phyloP scores from a whole-genome alignment of 2,888 invertebrate species.

The Habrosyne pyritoides region DNA sequence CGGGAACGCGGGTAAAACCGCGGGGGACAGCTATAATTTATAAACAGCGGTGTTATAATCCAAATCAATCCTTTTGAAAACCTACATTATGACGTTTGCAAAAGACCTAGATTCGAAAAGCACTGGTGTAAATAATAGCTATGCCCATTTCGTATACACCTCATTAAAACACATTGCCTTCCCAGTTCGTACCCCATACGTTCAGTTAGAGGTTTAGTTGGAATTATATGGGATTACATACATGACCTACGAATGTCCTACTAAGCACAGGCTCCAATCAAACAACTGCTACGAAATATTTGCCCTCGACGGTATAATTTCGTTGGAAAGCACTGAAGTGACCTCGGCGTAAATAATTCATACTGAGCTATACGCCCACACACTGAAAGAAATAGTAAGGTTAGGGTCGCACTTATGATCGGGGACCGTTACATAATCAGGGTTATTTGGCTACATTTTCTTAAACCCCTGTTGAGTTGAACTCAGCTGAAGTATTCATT shows the following conservation, averaged over 20 bases:
- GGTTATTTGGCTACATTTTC: slow-evolving; percentile 4
- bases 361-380: slow-evolving; percentile 16
- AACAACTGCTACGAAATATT: slow-evolving; percentile 14
- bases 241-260: slow-evolving; percentile 2
- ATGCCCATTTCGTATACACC: not conserved
- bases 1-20: too few relatives aligned
- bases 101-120: too few relatives aligned
- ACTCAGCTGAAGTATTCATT: not conserved
- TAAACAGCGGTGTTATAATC: not conserved
- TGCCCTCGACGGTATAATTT: slow-evolving; percentile 20
- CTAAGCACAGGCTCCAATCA: not conserved
- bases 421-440: slow-evolving; percentile 4
- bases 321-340: slow-evolving; percentile 23
- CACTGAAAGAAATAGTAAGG: slow-evolving; percentile 18
- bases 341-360: slow-evolving; percentile 38
- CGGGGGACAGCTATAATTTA: too few relatives aligned
- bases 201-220: not conserved
- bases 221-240: not conserved
- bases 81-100: too few relatives aligned
- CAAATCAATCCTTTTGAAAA: too few relatives aligned
- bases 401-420: not conserved
- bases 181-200: not conserved
- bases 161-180: not conserved
- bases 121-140: not conserved
- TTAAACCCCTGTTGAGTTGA: not conserved